Conservation (phyloP, 2,888 invertebrate genomes). For the Saturnia pavonia region DNA sequence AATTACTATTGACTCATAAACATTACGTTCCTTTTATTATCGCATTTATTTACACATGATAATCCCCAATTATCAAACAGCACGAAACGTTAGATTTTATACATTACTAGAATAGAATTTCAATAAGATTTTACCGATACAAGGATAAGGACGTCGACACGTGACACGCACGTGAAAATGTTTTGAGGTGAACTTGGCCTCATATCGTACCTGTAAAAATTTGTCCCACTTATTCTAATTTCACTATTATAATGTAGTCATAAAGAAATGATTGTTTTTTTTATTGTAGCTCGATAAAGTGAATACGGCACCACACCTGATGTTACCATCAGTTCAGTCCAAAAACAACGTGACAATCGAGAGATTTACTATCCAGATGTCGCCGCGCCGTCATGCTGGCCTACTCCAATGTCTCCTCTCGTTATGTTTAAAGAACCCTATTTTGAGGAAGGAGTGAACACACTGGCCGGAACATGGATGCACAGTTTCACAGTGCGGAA, state of each 20-base stretch:
- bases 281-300: no score
- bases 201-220: constrained; percentile 1
- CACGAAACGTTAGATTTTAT: background rate
- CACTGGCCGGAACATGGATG: no score
- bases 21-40: constrained; percentile 32
- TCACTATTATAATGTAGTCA: background rate
- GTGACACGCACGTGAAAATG: background rate
- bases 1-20: constrained; percentile 32
- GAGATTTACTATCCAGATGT: no score
- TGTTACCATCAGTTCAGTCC: no score
- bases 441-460: no score
- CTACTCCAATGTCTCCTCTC: no score
- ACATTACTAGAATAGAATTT: background rate
- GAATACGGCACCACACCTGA: no score
- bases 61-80: background rate
- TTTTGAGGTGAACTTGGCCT: constrained; percentile 1
- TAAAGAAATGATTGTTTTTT: no score
- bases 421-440: no score
- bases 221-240: background rate
- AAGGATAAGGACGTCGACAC: background rate
- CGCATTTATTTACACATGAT: constrained; percentile 24
- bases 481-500: no score
- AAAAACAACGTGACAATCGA: no score
- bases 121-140: background rate
- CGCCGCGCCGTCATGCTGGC: no score